Percentiles rank a stretch among this genome's conserved stretches.
These are phyloP conservation scores for Centroberyx gerrardi DNA, from an alignment of 2,797 vertebrate species.

Conservation along the genomic window DNA sequence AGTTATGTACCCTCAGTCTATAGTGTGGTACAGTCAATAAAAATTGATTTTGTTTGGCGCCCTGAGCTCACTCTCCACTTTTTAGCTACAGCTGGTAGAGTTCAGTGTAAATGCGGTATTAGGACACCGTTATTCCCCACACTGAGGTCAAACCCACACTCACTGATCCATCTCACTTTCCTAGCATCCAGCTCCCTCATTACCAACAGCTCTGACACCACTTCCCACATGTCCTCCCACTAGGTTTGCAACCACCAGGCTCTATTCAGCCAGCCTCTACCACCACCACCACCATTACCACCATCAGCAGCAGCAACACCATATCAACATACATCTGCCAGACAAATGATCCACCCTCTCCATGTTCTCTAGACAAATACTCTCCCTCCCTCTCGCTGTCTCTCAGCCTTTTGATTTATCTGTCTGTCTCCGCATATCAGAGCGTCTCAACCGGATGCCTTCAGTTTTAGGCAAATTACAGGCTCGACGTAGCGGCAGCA, in stretches of 20 bases:
- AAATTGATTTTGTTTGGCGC: constrained; percentile 70
- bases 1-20: constrained; percentile 49
- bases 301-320: constrained; percentile 58
- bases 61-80: constrained; percentile 57
- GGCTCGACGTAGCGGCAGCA: constrained; percentile 73
- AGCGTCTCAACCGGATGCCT: constrained; percentile 76
- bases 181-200: constrained; percentile 50
- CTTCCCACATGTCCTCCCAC: constrained; percentile 71
- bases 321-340: constrained; percentile 81
- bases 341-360: constrained; percentile 85
- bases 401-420: constrained; percentile 78
- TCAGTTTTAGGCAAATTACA: constrained; percentile 85
- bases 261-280: constrained; percentile 56
- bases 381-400: constrained; percentile 79
- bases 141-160: constrained; percentile 71
- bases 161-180: constrained; percentile 67
- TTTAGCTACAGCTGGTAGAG: constrained; percentile 57
- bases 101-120: constrained; percentile 48
- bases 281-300: constrained; percentile 34
- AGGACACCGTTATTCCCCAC: constrained; percentile 46
- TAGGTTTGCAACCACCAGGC: constrained; percentile 68
- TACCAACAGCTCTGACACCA: constrained; percentile 57
- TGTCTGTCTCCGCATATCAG: constrained; percentile 68
- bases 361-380: constrained; percentile 82
- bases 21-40: constrained; percentile 64